Evolutionary conservation across 2,888 invertebrate genomes (phyloP).

Genomic region (Belgica antarctica): DNA sequence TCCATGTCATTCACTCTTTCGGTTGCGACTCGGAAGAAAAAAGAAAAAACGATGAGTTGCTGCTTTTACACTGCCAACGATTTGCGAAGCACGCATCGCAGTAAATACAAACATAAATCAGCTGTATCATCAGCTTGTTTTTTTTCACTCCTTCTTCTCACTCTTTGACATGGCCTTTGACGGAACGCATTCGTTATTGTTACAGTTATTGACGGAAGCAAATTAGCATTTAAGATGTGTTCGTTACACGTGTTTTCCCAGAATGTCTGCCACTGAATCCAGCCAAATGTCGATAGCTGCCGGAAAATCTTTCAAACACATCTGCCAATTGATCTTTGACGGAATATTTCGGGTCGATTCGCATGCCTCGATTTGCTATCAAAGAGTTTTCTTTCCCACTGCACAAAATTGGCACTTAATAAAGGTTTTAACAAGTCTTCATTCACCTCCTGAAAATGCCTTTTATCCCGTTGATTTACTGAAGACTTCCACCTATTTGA

Average conservation of each 20-base stretch:
- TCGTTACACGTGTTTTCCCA: conserved; percentile 16
- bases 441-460: not conserved
- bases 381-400: no score
- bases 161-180: not conserved
- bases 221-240: conserved; percentile 33
- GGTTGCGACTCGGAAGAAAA: not conserved
- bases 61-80: not conserved
- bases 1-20: conserved; percentile 16
- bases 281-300: no score
- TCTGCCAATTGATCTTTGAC: no score
- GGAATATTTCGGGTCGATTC: no score
- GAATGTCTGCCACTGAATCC: not conserved
- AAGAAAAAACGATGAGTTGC: conserved; percentile 26
- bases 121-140: conserved; percentile 23
- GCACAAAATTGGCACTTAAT: conserved; percentile 14
- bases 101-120: conserved; percentile 15
- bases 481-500: not conserved
- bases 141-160: not conserved
- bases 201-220: conserved; percentile 30
- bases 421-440: not conserved
- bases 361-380: no score
- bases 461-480: conserved; percentile 8
- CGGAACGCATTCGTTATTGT: conserved; percentile 18
- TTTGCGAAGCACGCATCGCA: not conserved
- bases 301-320: no score